Evolutionary conservation across 2,888 invertebrate species (phyloP), one percentile per base, ranked within the genome.

Genomic region (Monoplex corrugatus): DNA sequence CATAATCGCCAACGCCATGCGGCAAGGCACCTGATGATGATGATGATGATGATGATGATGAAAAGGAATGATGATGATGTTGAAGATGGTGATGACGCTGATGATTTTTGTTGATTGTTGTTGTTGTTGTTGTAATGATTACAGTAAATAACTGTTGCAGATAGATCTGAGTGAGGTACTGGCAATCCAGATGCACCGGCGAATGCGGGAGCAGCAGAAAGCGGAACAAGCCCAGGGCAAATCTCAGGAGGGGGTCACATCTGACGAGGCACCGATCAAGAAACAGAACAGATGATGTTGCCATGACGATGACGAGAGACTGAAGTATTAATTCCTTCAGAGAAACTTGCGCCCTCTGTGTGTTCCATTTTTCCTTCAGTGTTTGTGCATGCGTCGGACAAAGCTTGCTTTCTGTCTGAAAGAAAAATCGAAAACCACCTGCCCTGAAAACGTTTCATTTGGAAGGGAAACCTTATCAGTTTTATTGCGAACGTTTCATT

Each of bases 131-230:
- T n/a, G n/a, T n/a, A n/a, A n/a, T n/a, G n/a, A n/a, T n/a, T n/a
- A n/a, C n/a, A n/a, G n/a, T n/a, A n/a, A n/a, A n/a, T n/a, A n/a
- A n/a, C n/a, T n/a, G n/a, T 80, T 88, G 45, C 97, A 98, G 98
- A 98, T 98, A 97, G 98, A 99, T 96, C 98, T 99, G 98, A 98
- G 99, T 95, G 98, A 98, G 95, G 96, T 99, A 80, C 97, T 99
- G 90, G 98, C 98, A 93, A 98, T 98, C 94, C 98, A 98, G 96
- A 98, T 99, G 97, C 97, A 98, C 91, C 97, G 97, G 94, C 98
- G 98, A 96, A 96, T 99, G 93, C 91, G 92, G 28, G 92, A 93
- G 83, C 94, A 95, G 68, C 93, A 93, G n/a, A 87, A 91, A 43
- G 91, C 87, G 23, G 92, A 92, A 83, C 86, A 92, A 57, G 85